Base-by-base conservation (phyloP, 2,113 vertebrate genomes). In the Otus sunia region DNA sequence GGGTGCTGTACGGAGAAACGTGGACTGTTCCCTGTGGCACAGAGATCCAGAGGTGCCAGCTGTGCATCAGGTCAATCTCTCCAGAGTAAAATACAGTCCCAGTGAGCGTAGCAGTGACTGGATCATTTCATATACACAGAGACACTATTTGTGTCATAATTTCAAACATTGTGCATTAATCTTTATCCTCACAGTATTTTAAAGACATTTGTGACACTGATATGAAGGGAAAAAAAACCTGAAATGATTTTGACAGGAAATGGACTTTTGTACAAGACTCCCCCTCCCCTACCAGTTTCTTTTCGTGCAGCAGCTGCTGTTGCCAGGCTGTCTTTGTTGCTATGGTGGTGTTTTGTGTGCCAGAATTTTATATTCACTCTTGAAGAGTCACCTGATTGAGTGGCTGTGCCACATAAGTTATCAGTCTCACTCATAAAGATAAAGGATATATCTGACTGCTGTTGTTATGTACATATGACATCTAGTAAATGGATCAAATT, bases 241-340 rank as follows among this genome's bases (percentile, higher is more conserved):
- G 3, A 43, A 68, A 41, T 32, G 0, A 60, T 79, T 90, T 59
- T 30, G 36, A 62, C 34, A 91, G 87, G 92, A 94, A 97, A 92
- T 32, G 45, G 86, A 85, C 53, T 86, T 88, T 43, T 64, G 36
- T 29, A 49, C 4, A 11, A 92, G 76, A 85, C 62, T 74, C 21
- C 43, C n/a, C 60, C 64, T 88, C 85, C 88, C 56, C 32, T 95
- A 68, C 21, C 85, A 80, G 32, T 94, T 92, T 92, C 88, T 66
- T 82, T 86, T 68, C 1, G 6, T 66, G 71, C 39, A 80, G 77
- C 64, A 93, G 94, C 96, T 90, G 85, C 91, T 88, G 88, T 92
- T 97, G 82, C 87, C 94, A 97, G 80, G 74, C 88, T 96, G 77
- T 86, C 94, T 96, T 92, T 90, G 92, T 95, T 97, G 96, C 90